Evolutionary conservation across 2,797 vertebrate genomes (phyloP), one percentile per base, ranked within the genome.

Genomic region (Melanotaenia maccullochi): DNA sequence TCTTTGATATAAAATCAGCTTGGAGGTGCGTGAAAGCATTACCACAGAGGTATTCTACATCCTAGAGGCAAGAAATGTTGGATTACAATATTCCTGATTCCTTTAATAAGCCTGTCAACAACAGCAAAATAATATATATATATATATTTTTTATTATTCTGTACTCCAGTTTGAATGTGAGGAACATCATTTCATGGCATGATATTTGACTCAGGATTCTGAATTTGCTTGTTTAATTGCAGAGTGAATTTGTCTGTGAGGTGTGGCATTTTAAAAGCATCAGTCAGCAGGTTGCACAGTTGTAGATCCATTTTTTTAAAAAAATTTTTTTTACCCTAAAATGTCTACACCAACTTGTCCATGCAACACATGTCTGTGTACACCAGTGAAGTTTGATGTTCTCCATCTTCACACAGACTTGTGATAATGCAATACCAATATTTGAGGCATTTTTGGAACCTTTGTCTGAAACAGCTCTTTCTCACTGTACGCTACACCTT

Each of bases 401-500:
- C 49, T 51, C 12, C 51, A 24, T 52, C 20, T 9, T 51, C 24
- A 54, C 7, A 56, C 54, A 28, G 14, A 32, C 16, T 56, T 56
- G 54, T 25, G 24, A 20, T 16, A 18, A 6, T 56, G 54, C 24
- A 32, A 32, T 28, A 32, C 20, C 11, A 30, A 20, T 9, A 25
- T 47, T 20, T 49, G 9, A 28, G 52, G 25, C 25, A 5, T 55
- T 55, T 56, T 33, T 59, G 33, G 22, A 8, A 25, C 33, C 44
- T 16, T 33, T 20, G 2, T 35, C 25, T 22, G 32, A 11, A 1
- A 32, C 62, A 25, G 51, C 54, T 51, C 33, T 18, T 52, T 36
- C 66, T 33, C 35, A 66, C 62, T 32, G 20, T 47, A 65, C 4
- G 24, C 42, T 65, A 63, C 33, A 66, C 66, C 66, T 24, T 51